Base-by-base conservation (phyloP, 2,888 invertebrate species). In the Linyphia triangularis region DNA sequence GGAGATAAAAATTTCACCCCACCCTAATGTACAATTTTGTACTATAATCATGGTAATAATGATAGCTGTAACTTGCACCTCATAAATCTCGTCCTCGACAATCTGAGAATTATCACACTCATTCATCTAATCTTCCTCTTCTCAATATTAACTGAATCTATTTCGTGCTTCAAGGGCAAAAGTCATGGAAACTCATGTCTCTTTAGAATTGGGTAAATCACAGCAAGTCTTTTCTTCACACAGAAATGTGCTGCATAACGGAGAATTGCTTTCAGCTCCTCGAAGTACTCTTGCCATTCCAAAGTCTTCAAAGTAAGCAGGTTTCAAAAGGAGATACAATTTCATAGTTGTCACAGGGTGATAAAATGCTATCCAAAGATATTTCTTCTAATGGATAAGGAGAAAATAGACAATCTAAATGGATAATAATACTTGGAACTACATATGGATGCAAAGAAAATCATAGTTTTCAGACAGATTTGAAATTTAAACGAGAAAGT, bases 131-230 rank as follows among this genome's bases (percentile, higher is more conserved):
- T 63, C 40, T 57, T 26, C 37, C 51, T 72, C 43, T 26, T 24
- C 33, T 37, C 72, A 69, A 51, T 5, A 13, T 33, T 69, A 6
- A n/a, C 69, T 67, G n/a, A 77, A 85, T 43, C 75, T 75, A 75
- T 16, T 67, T 65, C 40, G 75, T 65, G 75, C 75, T 85, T 57
- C 43, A 40, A 75, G 70, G 84, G 72, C 72, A 72, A 51, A 13
- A 51, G 61, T 77, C 26, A 61, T 26, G 63, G 24, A 77, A 75
- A 75, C 40, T 69, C 40, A 84, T 77, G 69, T 69, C 85, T 77
- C 77, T 67, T 85, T 77, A 77, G 85, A 77, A 85, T 63, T 69
- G 40, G 69, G 77, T 85, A 69, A 77, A 85, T 85, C 85, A 85
- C 85, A 85, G 77, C 85, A 77, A 69, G 85, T 85, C 69, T 77